These are phyloP conservation scores for Sylvilagus bachmani DNA, from an alignment of 2,113 vertebrate genomes.

Conservation along the genomic window DNA sequence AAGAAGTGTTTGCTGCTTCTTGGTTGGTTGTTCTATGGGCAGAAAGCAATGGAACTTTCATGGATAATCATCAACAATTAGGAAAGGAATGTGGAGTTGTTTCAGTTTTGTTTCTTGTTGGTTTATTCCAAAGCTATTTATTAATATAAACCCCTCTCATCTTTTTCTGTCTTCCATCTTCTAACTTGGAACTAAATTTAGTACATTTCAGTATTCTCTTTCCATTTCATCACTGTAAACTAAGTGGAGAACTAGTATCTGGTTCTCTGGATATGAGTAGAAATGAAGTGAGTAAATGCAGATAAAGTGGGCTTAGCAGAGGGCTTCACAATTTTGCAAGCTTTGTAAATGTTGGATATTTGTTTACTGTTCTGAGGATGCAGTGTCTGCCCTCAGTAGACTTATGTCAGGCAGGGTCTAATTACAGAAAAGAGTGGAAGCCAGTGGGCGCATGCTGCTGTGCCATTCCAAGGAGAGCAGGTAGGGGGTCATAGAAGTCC, in stretches of 20 bases:
- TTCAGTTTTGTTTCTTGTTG: too few species aligned
- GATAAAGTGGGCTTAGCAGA: background rate
- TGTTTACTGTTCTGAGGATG: background rate
- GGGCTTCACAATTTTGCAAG: background rate
- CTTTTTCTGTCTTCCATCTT: too few species aligned
- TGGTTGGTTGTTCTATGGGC: too few species aligned
- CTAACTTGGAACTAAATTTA: too few species aligned
- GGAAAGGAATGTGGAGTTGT: too few species aligned
- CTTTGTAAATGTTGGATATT: background rate
- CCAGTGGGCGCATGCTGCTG: accelerated
- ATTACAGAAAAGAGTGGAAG: background rate
- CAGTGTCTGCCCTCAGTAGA: background rate
- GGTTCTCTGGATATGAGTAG: background rate
- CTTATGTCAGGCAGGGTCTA: background rate
- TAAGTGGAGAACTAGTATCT: background rate
- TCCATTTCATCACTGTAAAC: background rate
- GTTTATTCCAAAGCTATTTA: too few species aligned
- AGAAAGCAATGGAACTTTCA: too few species aligned
- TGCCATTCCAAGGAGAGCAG: background rate
- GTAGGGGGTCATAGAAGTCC: background rate
- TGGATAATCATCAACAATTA: too few species aligned
- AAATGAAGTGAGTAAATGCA: background rate
- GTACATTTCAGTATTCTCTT: too few species aligned
- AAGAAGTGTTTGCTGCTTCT: too few species aligned
- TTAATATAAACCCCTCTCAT: too few species aligned